These are phyloP conservation scores for Poeciliopsis paucimaculata DNA, from an alignment of 2,797 vertebrate species.

Conservation along the genomic window DNA sequence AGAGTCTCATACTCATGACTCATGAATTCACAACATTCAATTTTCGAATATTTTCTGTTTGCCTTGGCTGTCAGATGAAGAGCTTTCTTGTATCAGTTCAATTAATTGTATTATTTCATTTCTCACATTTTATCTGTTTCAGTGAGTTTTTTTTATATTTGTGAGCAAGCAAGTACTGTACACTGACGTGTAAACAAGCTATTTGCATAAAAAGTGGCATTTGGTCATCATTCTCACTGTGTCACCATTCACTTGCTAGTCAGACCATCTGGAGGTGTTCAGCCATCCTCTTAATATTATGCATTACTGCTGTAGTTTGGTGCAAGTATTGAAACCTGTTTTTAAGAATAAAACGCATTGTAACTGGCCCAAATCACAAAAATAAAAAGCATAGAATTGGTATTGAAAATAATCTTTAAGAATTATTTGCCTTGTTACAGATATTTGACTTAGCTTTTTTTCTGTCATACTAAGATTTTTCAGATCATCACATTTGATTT, in stretches of 20 bases:
- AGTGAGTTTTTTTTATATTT: conserved; percentile 1
- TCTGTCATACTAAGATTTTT: neutral
- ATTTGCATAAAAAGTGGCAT: conserved; percentile 11
- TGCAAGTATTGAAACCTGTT: neutral
- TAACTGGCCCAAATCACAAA: neutral
- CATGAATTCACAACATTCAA: neutral
- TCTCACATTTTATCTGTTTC: neutral
- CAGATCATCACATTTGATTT: neutral
- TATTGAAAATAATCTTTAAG: neutral
- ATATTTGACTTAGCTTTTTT: neutral
- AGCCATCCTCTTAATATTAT: neutral
- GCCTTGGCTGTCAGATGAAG: conserved; percentile 1
- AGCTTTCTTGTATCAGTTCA: conserved; percentile 1
- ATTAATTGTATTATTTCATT: conserved; percentile 16
- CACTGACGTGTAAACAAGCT: neutral
- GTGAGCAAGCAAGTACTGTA: neutral
- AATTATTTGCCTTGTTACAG: neutral
- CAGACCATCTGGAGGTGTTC: conserved; percentile 28
- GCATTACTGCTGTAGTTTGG: neutral
- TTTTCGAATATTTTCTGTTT: neutral
- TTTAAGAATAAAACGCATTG: neutral
- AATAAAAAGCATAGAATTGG: neutral
- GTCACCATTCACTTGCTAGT: conserved; percentile 21
- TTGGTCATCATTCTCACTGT: conserved; percentile 4
- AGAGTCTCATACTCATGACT: neutral